Percentiles rank a stretch among this genome's conserved stretches.
phyloP scores from a whole-genome alignment of 2,888 invertebrate genomes.

The Nemoura dubitans region DNA sequence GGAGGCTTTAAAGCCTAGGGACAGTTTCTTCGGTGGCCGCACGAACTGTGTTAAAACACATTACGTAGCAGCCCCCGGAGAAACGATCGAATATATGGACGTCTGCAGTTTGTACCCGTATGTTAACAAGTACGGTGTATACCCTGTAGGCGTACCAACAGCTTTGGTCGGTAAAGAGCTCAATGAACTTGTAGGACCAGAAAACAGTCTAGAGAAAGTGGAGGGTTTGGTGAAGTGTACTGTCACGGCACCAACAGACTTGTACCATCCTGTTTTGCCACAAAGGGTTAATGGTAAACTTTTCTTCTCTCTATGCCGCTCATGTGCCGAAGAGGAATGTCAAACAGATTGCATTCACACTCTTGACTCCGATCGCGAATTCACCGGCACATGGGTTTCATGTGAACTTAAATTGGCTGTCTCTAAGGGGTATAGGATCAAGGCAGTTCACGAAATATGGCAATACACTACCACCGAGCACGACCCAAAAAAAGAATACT shows the following conservation, averaged over 20 bases:
- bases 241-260: constrained; percentile 52
- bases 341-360: neutral
- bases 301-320: neutral
- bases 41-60: constrained; percentile 51
- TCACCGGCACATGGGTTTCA: constrained; percentile 56
- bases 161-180: constrained; percentile 41
- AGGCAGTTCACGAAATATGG: neutral
- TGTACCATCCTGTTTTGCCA: constrained; percentile 19
- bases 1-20: too few species aligned
- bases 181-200: neutral
- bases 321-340: neutral
- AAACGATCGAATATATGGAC: constrained; percentile 54
- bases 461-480: neutral
- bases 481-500: constrained; percentile 1
- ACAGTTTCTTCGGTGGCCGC: constrained; percentile 54
- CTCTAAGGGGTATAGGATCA: neutral
- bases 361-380: constrained; percentile 39
- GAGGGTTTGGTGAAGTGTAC: constrained; percentile 53
- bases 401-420: constrained; percentile 56
- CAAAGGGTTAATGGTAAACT: neutral
- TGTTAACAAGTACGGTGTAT: constrained; percentile 54
- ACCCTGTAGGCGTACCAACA: constrained; percentile 55
- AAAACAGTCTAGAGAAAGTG: constrained; percentile 40
- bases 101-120: constrained; percentile 55
- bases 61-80: constrained; percentile 51